A percentile compares a stretch with the other conserved stretches of the same genome.
Evolutionary conservation across 2,888 invertebrate genomes (phyloP).

Genomic region (Drosophila algonquin): DNA sequence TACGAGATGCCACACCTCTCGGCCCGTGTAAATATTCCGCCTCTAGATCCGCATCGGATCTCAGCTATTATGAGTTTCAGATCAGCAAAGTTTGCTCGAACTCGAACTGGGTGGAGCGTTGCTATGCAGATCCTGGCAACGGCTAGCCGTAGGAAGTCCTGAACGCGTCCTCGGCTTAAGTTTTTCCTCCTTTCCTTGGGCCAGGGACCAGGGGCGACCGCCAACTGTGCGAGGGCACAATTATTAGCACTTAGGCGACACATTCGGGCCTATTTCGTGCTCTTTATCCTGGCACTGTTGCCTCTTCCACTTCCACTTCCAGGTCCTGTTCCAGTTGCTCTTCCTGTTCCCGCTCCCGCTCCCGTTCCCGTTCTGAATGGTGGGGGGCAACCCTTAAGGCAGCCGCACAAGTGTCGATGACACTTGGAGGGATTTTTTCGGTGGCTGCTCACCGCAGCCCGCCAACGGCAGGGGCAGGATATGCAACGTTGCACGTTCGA

Average conservation of each 20-base stretch:
- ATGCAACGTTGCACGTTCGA: constrained; percentile 57
- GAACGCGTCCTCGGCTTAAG: constrained; percentile 4
- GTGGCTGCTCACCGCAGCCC: constrained; percentile 56
- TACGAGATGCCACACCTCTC: constrained; percentile 14
- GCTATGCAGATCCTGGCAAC: constrained; percentile 18
- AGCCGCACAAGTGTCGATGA: constrained; percentile 77
- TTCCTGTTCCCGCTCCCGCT: constrained; percentile 4
- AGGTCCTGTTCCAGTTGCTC: constrained; percentile 31
- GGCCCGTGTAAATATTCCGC: constrained; percentile 40
- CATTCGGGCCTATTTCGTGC: constrained; percentile 63
- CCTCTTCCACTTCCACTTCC: constrained; percentile 18
- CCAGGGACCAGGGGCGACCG: constrained; percentile 52
- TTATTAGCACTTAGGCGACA: constrained; percentile 77
- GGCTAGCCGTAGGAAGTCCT: constrained; percentile 11
- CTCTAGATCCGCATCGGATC: constrained; percentile 24
- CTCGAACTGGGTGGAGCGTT: constrained; percentile 29
- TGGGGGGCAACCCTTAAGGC: constrained; percentile 64
- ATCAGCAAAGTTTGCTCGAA: constrained; percentile 35
- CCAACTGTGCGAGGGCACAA: constrained; percentile 76
- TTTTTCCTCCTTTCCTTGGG: constrained; percentile 1
- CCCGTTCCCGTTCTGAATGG: too few relatives aligned
- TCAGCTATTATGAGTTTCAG: constrained; percentile 19
- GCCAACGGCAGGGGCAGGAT: constrained; percentile 54
- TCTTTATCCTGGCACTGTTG: constrained; percentile 2
- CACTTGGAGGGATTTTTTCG: constrained; percentile 73